A percentile compares a stretch with the other conserved stretches of the same genome.
Conservation (phyloP, 1,140 invertebrate species). For the Arion vulgaris region DNA sequence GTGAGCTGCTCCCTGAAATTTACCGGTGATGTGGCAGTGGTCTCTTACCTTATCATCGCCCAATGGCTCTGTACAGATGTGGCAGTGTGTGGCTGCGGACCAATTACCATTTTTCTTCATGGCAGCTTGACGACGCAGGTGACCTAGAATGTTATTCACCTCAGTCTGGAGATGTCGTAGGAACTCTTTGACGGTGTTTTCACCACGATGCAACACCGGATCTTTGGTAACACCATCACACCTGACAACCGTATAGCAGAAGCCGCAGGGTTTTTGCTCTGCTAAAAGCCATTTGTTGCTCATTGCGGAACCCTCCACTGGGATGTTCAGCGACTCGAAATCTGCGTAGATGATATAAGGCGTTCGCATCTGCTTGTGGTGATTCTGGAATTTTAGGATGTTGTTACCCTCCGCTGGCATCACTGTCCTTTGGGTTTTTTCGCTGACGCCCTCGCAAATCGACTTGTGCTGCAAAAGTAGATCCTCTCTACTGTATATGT, state of each 20-base stretch:
- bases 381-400: background rate
- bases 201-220: background rate
- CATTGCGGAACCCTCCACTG: background rate
- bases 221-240: background rate
- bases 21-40: background rate
- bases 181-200: background rate
- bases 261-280: background rate
- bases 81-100: background rate
- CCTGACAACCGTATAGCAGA: background rate
- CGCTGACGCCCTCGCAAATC: too few species aligned
- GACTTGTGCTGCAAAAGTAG: too few species aligned
- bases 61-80: background rate
- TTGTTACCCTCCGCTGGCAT: background rate
- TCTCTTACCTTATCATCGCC: background rate
- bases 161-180: background rate
- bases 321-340: background rate
- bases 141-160: too few species aligned
- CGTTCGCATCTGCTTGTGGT: background rate
- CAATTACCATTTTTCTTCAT: too few species aligned
- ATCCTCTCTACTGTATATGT: too few species aligned
- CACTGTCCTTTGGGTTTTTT: too few species aligned
- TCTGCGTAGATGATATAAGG: background rate
- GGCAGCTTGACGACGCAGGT: too few species aligned
- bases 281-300: background rate
- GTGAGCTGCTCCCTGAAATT: background rate